phyloP scores from a whole-genome alignment of 2,113 vertebrate species.

The Globicephala melas region DNA sequence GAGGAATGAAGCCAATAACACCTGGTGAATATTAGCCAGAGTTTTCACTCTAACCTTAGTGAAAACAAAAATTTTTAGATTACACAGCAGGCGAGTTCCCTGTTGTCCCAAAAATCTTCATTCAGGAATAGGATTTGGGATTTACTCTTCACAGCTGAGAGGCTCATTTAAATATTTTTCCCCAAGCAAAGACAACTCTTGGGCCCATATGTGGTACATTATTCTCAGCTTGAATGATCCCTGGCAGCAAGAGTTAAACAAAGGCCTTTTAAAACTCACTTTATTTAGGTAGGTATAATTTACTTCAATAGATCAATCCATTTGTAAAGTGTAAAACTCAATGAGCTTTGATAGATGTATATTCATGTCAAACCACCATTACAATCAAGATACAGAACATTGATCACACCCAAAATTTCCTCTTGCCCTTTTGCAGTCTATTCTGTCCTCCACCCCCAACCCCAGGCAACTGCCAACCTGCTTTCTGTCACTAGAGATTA shows the following conservation, averaged over 20 bases:
- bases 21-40: neutral
- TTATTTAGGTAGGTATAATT: neutral
- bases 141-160: neutral
- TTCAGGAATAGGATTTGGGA: neutral
- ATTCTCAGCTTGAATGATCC: neutral
- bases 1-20: neutral
- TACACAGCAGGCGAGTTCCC: neutral
- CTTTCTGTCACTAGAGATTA: neutral
- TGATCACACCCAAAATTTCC: neutral
- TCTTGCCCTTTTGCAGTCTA: neutral
- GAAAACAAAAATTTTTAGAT: neutral
- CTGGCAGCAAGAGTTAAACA: slow-evolving; percentile 8
- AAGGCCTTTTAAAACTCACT: neutral
- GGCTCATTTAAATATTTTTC: neutral
- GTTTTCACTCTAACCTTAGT: neutral
- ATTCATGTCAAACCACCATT: neutral
- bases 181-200: neutral
- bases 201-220: neutral
- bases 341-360: neutral
- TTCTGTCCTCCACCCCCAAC: neutral
- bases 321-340: neutral
- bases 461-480: neutral
- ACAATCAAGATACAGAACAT: neutral
- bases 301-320: neutral
- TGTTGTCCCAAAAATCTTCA: neutral